Percentiles rank a stretch among this genome's conserved stretches.
Evolutionary conservation across 2,888 invertebrate species (phyloP).

Genomic region (Eristalis arbustorum): DNA sequence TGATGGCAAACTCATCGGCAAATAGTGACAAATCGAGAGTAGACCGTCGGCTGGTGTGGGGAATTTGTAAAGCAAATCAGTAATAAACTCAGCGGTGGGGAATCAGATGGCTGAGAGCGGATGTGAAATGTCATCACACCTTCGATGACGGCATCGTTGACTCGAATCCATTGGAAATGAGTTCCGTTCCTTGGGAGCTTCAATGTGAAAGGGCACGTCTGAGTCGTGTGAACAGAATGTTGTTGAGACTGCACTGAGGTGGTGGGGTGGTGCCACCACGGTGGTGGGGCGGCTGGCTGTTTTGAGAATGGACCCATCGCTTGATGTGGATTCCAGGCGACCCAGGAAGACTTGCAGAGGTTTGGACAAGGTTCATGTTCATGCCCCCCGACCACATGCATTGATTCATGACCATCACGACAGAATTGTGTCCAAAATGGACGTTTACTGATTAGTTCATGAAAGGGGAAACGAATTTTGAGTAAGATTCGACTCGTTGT

Average conservation of each 20-base stretch:
- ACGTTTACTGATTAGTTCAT: too few species aligned
- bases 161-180: not conserved
- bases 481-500: too few species aligned
- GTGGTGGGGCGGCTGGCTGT: too few species aligned
- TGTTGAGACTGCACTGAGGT: not conserved
- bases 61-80: not conserved
- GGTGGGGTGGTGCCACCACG: not conserved
- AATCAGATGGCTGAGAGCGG: not conserved
- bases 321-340: too few species aligned
- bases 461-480: too few species aligned
- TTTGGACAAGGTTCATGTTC: too few species aligned
- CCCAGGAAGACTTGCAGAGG: too few species aligned
- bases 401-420: too few species aligned
- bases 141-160: not conserved
- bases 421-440: too few species aligned
- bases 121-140: not conserved
- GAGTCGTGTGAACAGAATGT: not conserved
- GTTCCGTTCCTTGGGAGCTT: not conserved
- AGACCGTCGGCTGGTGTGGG: not conserved
- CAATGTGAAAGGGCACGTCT: not conserved
- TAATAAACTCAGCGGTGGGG: not conserved
- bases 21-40: not conserved
- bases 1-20: not conserved
- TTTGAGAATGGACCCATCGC: too few species aligned
- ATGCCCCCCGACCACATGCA: too few species aligned